Percentiles rank a stretch among this genome's conserved stretches.
Conservation (phyloP, 2,797 vertebrate genomes). For the Dipus sagitta region DNA sequence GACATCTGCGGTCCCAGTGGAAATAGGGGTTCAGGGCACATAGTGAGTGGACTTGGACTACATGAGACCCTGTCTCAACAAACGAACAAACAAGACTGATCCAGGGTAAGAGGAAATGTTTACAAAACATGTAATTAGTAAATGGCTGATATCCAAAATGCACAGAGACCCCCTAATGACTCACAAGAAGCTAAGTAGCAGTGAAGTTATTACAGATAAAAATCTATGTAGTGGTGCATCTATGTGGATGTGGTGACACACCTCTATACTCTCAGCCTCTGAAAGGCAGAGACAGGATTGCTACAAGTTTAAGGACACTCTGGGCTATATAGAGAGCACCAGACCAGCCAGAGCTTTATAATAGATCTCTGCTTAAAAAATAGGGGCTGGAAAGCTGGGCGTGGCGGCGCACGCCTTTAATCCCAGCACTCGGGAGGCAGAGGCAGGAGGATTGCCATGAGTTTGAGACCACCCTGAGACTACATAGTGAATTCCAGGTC, state of each 20-base stretch:
- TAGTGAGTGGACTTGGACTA: neutral
- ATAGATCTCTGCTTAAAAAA: neutral
- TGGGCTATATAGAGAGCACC: neutral
- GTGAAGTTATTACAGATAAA: neutral
- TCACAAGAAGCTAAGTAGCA: slow-evolving; percentile 5
- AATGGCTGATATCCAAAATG: slow-evolving; percentile 17
- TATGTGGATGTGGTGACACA: too few relatives aligned
- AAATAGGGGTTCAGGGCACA: neutral
- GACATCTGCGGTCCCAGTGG: neutral
- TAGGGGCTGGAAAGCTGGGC: too few relatives aligned
- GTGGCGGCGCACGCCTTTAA: too few relatives aligned
- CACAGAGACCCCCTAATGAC: neutral
- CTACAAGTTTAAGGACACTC: neutral
- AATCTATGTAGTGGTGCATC: neutral
- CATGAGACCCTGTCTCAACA: neutral
- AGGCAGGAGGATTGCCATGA: too few relatives aligned
- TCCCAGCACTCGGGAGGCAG: too few relatives aligned
- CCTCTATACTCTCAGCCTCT: neutral
- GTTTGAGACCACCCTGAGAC: too few relatives aligned
- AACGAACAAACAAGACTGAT: too few relatives aligned
- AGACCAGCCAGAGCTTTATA: neutral
- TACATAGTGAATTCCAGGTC: too few relatives aligned
- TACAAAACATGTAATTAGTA: slow-evolving; percentile 30
- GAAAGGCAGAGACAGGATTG: neutral
- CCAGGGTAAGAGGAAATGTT: slow-evolving; percentile 3